Conservation (phyloP, 2,888 invertebrate genomes). For the Chouioia cunea region DNA sequence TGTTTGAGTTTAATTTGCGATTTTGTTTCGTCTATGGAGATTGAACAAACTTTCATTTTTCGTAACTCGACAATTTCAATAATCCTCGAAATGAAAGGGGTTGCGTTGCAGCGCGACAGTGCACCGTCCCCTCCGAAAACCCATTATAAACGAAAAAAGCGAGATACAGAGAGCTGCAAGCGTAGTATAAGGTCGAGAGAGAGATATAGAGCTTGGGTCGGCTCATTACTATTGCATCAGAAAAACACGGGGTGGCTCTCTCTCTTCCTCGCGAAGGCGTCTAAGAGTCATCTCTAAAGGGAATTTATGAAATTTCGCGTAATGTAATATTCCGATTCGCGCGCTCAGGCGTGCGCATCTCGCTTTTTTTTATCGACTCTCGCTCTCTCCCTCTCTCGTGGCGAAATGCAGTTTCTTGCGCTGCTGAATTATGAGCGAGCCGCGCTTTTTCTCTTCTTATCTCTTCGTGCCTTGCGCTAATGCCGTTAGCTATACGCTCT, state of each 20-base stretch:
- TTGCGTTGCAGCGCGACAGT: too few species aligned
- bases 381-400: background rate
- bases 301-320: constrained; percentile 67
- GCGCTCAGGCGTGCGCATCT: constrained; percentile 25
- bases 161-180: background rate
- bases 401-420: constrained; percentile 23
- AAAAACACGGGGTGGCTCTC: constrained; percentile 61
- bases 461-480: constrained; percentile 21
- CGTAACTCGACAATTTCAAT: too few species aligned
- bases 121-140: too few species aligned
- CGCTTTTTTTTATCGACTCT: constrained; percentile 24
- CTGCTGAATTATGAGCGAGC: too few species aligned
- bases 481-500: constrained; percentile 26
- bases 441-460: too few species aligned
- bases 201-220: background rate
- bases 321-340: constrained; percentile 66
- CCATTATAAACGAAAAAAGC: too few species aligned
- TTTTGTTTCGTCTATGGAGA: too few species aligned
- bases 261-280: constrained; percentile 57
- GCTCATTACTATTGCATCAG: constrained; percentile 65
- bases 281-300: constrained; percentile 64
- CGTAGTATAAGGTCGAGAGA: background rate
- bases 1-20: too few species aligned
- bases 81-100: too few species aligned
- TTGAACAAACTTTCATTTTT: too few species aligned